Percentiles rank a stretch among this genome's conserved stretches.
phyloP scores from a whole-genome alignment of 92 coral and sea anemone species.

The Paramuricea clavata region DNA sequence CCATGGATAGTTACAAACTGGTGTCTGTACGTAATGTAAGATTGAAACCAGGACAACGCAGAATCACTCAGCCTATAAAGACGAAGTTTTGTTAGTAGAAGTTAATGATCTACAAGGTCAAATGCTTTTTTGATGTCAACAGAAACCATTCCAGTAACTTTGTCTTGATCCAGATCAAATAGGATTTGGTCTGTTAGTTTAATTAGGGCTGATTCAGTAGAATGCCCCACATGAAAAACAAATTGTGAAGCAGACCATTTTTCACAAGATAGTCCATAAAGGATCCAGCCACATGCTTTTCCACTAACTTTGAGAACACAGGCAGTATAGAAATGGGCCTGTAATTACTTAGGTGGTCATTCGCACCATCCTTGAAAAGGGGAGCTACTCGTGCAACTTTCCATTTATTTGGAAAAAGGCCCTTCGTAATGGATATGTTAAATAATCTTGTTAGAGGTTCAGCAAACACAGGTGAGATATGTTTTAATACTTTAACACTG shows the following conservation, averaged over 20 bases:
- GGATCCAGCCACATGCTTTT: slow-evolving; percentile 42
- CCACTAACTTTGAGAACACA: slow-evolving; percentile 28
- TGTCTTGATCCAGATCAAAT: slow-evolving; percentile 49
- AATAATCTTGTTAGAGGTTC: slow-evolving; percentile 46
- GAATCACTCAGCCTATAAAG: slow-evolving; percentile 39
- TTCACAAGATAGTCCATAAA: slow-evolving; percentile 43
- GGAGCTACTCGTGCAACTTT: slow-evolving; percentile 29
- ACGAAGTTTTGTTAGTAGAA: slow-evolving; percentile 54
- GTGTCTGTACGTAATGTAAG: slow-evolving; percentile 50
- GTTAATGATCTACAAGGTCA: slow-evolving; percentile 67
- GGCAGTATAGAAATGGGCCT: slow-evolving; percentile 49
- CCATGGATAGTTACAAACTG: slow-evolving; percentile 50
- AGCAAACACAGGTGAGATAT: slow-evolving; percentile 60
- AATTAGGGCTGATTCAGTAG: slow-evolving; percentile 72
- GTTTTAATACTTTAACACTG: slow-evolving; percentile 60
- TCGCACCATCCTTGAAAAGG: slow-evolving; percentile 32
- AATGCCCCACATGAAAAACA: slow-evolving; percentile 64
- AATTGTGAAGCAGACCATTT: slow-evolving; percentile 70
- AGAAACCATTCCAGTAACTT: slow-evolving; percentile 62
- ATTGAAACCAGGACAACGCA: slow-evolving; percentile 63
- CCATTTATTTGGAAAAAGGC: slow-evolving; percentile 68
- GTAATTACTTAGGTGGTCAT: slow-evolving; percentile 49
- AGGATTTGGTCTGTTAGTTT: slow-evolving; percentile 57
- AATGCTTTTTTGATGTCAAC: slow-evolving; percentile 72
- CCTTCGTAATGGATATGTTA: slow-evolving; percentile 44